phyloP scores from a whole-genome alignment of 2,888 invertebrate genomes.

The Pogonocherus hispidulus region DNA sequence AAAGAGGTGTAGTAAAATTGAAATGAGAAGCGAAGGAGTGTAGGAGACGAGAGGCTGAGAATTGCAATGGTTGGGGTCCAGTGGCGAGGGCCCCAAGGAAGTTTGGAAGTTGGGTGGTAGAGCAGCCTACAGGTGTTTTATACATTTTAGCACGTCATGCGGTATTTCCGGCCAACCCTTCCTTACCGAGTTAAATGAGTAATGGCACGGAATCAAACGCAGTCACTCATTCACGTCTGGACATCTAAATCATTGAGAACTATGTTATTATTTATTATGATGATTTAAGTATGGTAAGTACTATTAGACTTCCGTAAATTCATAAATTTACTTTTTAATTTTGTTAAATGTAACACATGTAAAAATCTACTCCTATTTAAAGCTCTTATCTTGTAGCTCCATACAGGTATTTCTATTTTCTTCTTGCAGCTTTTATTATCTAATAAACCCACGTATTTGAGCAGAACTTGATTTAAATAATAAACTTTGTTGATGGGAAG shows the following conservation, averaged over 20 bases:
- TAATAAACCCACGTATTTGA: too few relatives aligned
- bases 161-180: conserved; percentile 47
- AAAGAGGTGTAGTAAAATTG: conserved; percentile 12
- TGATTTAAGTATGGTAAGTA: too few relatives aligned
- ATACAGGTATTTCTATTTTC: too few relatives aligned
- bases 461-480: too few relatives aligned
- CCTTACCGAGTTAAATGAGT: conserved; percentile 32
- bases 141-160: conserved; percentile 45
- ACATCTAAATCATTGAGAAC: background rate
- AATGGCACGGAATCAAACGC: conserved; percentile 36
- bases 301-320: too few relatives aligned
- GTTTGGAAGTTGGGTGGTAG: conserved; percentile 28
- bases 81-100: conserved; percentile 30
- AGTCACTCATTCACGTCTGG: background rate
- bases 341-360: too few relatives aligned
- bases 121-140: conserved; percentile 44
- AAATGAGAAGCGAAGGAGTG: conserved; percentile 12
- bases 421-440: too few relatives aligned
- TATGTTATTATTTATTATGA: conserved; percentile 1
- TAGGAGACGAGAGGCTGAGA: conserved; percentile 7
- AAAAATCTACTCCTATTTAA: too few relatives aligned
- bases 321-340: too few relatives aligned
- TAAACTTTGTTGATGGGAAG: too few relatives aligned
- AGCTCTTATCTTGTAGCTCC: too few relatives aligned
- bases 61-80: conserved; percentile 22